These are phyloP conservation scores for Hoplodrina ambigua DNA, from an alignment of 2,888 invertebrate species.

Conservation along the genomic window DNA sequence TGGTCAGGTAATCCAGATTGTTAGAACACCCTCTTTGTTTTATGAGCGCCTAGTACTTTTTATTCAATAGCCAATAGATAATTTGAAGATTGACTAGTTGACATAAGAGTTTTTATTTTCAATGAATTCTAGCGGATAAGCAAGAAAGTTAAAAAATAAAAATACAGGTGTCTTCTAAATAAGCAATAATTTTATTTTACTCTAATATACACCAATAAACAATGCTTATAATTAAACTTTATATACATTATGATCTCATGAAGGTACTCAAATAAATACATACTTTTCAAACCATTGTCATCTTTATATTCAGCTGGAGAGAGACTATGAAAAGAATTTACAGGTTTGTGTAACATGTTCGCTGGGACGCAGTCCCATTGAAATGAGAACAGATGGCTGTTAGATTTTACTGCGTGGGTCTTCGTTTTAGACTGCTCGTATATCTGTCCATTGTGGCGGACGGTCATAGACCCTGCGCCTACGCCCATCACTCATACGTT, in stretches of 20 bases:
- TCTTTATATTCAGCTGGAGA: slow-evolving; percentile 4
- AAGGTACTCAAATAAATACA: slow-evolving; percentile 38
- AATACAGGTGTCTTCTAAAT: slow-evolving; percentile 26
- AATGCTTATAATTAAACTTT: slow-evolving; percentile 56
- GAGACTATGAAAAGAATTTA: background rate
- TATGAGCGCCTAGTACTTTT: background rate
- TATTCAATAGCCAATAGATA: no score
- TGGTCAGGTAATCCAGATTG: no score
- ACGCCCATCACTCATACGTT: no score
- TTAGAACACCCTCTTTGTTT: background rate
- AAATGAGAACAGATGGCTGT: no score
- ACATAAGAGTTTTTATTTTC: no score
- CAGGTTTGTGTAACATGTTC: background rate
- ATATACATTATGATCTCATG: slow-evolving; percentile 60
- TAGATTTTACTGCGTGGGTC: no score
- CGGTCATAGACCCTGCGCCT: no score
- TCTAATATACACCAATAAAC: slow-evolving; percentile 63
- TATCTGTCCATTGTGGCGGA: no score
- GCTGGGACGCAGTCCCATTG: background rate
- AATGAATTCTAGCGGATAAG: no score
- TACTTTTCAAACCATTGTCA: slow-evolving; percentile 19
- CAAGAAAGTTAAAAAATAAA: background rate
- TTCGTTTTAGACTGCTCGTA: no score
- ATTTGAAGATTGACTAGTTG: background rate
- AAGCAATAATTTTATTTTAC: slow-evolving; percentile 60